These are phyloP conservation scores for Sminthurides aquaticus DNA, from an alignment of 2,888 invertebrate species.

Conservation along the genomic window DNA sequence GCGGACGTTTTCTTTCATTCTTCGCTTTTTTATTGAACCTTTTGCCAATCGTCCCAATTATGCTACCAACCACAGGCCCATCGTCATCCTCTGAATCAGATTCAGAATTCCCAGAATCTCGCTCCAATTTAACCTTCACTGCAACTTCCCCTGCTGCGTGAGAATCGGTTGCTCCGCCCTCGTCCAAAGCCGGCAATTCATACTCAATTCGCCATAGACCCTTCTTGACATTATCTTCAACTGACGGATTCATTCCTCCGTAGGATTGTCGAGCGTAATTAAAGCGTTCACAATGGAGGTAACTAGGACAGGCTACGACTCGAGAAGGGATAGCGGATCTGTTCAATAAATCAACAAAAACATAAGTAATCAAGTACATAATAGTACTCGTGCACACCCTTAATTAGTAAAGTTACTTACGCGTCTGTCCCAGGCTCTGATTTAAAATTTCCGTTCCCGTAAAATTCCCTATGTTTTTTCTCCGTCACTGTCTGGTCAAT, in stretches of 20 bases:
- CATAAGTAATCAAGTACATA: not conserved
- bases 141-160: not conserved
- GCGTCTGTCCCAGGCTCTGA: not conserved
- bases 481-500: slow-evolving; percentile 28
- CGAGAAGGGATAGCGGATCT: too few species aligned
- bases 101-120: not conserved
- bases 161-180: not conserved
- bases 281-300: slow-evolving; percentile 66
- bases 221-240: slow-evolving; percentile 56
- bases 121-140: not conserved
- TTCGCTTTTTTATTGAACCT: slow-evolving; percentile 1
- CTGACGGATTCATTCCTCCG: slow-evolving; percentile 85
- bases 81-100: not conserved
- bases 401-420: slow-evolving; percentile 6
- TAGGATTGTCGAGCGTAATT: slow-evolving; percentile 80
- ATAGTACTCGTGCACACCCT: not conserved
- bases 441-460: slow-evolving; percentile 5
- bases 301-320: slow-evolving; percentile 55
- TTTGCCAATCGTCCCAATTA: slow-evolving; percentile 13
- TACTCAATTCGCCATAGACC: slow-evolving; percentile 40
- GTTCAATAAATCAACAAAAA: not conserved
- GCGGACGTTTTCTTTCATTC: slow-evolving; percentile 2
- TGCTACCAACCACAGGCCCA: slow-evolving; percentile 9
- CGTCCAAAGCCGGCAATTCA: slow-evolving; percentile 5
- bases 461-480: slow-evolving; percentile 31